A percentile compares a stretch with the other conserved stretches of the same genome.
phyloP scores from a whole-genome alignment of 1,140 invertebrate species.

The Aphelenchoides besseyi region DNA sequence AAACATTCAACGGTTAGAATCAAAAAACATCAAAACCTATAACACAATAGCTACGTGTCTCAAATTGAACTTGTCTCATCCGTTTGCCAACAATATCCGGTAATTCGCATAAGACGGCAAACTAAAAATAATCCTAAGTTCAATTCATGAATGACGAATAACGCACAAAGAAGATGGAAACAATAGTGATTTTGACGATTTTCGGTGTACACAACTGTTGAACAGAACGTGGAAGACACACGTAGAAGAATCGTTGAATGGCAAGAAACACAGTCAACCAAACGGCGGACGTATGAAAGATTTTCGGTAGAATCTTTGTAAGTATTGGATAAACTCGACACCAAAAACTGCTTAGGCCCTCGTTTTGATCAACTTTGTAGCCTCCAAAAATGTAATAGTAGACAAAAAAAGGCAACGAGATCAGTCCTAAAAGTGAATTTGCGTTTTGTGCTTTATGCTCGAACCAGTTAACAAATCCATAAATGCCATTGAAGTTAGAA shows the following conservation, averaged over 20 bases:
- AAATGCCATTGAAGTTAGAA: constrained; percentile 78
- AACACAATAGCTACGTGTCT: constrained; percentile 33
- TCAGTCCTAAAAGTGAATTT: constrained; percentile 20
- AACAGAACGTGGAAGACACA: constrained; percentile 48
- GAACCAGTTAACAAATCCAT: constrained; percentile 78
- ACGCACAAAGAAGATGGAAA: constrained; percentile 45
- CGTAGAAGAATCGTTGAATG: constrained; percentile 56
- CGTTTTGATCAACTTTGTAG: constrained; percentile 27
- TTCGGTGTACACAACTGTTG: constrained; percentile 52
- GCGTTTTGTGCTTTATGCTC: not conserved
- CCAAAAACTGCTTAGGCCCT: constrained; percentile 38
- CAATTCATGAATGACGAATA: constrained; percentile 17
- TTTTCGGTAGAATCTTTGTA: constrained; percentile 36
- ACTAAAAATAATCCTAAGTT: constrained; percentile 44
- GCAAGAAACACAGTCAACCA: constrained; percentile 55
- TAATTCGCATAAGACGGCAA: constrained; percentile 44
- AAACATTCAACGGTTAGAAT: no score
- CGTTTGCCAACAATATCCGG: constrained; percentile 54
- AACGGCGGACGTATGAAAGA: constrained; percentile 16
- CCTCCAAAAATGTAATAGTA: constrained; percentile 49
- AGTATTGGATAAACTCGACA: constrained; percentile 38
- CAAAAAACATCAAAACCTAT: no score
- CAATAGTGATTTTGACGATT: constrained; percentile 40
- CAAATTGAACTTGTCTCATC: constrained; percentile 25
- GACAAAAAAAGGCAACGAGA: constrained; percentile 45